Conservation (phyloP, 2,797 vertebrate species). For the Paramormyrops hopkinsi region DNA sequence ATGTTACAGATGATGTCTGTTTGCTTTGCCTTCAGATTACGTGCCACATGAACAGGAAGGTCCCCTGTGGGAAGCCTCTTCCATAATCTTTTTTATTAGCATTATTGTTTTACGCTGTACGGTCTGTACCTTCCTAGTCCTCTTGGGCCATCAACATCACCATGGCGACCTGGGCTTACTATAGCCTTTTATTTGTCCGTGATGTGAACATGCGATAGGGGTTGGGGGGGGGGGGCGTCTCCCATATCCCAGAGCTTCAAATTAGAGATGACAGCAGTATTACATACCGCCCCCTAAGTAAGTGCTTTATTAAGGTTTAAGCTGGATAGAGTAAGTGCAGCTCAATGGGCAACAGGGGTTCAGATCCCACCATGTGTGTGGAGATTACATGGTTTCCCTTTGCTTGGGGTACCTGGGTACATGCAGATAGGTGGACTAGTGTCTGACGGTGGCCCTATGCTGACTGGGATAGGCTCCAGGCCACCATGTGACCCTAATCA, state of each 20-base stretch:
- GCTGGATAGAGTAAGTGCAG: not conserved
- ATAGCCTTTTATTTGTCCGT: not conserved
- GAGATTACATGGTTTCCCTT: not conserved
- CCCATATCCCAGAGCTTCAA: not conserved
- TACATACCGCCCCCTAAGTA: not conserved
- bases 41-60: not conserved
- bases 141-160: not conserved
- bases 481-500: not conserved
- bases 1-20: not conserved
- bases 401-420: not conserved
- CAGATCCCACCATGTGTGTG: not conserved
- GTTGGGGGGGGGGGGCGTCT: not conserved
- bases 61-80: not conserved
- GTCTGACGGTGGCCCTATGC: not conserved
- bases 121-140: not conserved
- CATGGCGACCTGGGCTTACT: not conserved
- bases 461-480: not conserved
- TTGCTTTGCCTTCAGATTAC: not conserved
- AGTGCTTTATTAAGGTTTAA: not conserved
- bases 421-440: not conserved
- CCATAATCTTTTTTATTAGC: not conserved
- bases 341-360: not conserved
- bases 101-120: not conserved
- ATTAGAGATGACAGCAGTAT: not conserved
- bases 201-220: constrained; percentile 9